Conservation (phyloP, 2,113 vertebrate species). For the Trematocara stigmaticum region DNA sequence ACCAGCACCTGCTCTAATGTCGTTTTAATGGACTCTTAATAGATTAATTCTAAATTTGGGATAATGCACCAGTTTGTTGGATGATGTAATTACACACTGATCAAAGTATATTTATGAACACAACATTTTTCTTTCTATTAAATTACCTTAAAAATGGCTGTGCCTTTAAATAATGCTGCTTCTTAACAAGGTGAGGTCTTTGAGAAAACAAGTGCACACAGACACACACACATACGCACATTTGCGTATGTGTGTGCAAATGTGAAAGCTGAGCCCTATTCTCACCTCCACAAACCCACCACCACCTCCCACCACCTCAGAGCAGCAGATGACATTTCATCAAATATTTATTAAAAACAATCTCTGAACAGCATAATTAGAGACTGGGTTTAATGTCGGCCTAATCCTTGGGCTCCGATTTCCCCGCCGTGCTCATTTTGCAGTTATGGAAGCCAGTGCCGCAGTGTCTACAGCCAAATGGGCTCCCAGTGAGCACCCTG, state of each 20-base stretch:
- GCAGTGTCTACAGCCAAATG: conserved; percentile 6
- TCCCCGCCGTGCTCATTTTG: conserved; percentile 32
- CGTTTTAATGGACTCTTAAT: background rate
- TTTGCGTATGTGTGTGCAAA: background rate
- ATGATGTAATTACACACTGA: background rate
- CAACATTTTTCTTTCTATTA: background rate
- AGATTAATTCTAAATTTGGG: background rate
- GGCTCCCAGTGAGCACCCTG: conserved; percentile 1
- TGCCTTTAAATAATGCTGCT: background rate
- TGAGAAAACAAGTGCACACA: background rate
- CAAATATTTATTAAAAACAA: conserved; percentile 85
- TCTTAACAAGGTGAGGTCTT: background rate
- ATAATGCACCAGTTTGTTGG: background rate
- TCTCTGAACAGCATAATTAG: conserved; percentile 75
- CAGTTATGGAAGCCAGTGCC: conserved; percentile 8
- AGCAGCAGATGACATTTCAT: conserved; percentile 75
- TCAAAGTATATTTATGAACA: background rate
- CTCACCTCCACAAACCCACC: background rate
- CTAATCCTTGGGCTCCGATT: conserved; percentile 58
- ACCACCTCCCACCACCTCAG: conserved; percentile 33
- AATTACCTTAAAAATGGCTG: background rate
- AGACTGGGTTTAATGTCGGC: conserved; percentile 60
- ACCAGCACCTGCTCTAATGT: background rate
- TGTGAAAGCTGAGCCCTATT: background rate
- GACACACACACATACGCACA: background rate